Conservation (phyloP, 2,113 vertebrate genomes). For the Abramis brama region DNA sequence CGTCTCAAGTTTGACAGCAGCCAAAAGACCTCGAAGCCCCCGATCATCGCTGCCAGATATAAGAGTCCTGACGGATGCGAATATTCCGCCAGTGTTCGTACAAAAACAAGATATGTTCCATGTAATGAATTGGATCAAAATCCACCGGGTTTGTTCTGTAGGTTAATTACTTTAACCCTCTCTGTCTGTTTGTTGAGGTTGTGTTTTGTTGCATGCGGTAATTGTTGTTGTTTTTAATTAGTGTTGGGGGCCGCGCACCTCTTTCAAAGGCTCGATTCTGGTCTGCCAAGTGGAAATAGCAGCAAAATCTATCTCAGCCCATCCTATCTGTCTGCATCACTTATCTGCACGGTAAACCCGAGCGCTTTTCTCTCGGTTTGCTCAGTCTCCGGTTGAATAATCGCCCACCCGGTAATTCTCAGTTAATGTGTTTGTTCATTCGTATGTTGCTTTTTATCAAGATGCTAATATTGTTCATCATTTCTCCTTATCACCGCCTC, state of each 20-base stretch:
- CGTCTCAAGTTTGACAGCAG: constrained; percentile 9
- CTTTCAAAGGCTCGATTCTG: constrained; percentile 57
- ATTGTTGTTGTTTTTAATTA: constrained; percentile 57
- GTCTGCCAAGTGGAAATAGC: constrained; percentile 62
- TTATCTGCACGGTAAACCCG: constrained; percentile 32
- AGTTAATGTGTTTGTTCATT: constrained; percentile 71
- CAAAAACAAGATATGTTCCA: constrained; percentile 70
- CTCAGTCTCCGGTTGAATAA: constrained; percentile 43
- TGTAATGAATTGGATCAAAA: constrained; percentile 79
- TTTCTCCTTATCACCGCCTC: constrained; percentile 75
- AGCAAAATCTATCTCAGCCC: constrained; percentile 38
- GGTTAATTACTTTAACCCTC: constrained; percentile 80
- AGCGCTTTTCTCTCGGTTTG: constrained; percentile 38
- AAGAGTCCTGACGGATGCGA: constrained; percentile 29
- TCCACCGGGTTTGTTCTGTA: constrained; percentile 73
- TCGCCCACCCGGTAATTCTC: constrained; percentile 65
- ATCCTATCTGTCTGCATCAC: constrained; percentile 35
- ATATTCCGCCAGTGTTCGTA: constrained; percentile 69
- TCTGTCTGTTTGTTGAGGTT: constrained; percentile 72
- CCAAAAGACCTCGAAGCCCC: constrained; percentile 17
- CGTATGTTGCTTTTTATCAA: constrained; percentile 69
- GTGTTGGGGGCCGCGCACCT: constrained; percentile 26
- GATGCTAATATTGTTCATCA: constrained; percentile 78
- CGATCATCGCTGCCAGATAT: background rate
- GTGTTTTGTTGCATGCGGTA: constrained; percentile 73